Percentiles rank a stretch among this genome's conserved stretches.
Evolutionary conservation across 2,113 vertebrate species (phyloP).

Genomic region (Strix uralensis): DNA sequence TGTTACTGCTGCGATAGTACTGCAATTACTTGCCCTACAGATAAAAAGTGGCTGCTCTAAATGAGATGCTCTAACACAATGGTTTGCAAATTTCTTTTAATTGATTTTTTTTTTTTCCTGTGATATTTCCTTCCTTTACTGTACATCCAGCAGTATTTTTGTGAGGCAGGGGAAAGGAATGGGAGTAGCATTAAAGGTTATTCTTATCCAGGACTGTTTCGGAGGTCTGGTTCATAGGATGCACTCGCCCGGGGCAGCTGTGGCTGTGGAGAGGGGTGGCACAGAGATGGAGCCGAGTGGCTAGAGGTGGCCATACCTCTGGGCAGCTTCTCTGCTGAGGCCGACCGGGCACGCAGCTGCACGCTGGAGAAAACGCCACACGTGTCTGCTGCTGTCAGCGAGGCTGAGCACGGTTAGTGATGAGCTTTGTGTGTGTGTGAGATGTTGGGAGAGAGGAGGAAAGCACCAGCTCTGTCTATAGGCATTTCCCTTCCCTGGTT

Average conservation of each 20-base stretch:
- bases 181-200: not conserved
- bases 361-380: accelerated
- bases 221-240: not conserved
- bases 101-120: not conserved
- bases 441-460: not conserved
- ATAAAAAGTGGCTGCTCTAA: conserved; percentile 18
- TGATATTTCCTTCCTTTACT: not conserved
- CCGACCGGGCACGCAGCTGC: not conserved
- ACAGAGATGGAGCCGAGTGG: not conserved
- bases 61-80: not conserved
- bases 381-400: not conserved
- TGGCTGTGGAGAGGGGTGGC: not conserved
- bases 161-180: not conserved
- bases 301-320: not conserved
- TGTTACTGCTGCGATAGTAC: not conserved
- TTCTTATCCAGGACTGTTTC: not conserved
- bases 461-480: not conserved
- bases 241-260: accelerated
- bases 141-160: not conserved
- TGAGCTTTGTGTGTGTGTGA: not conserved
- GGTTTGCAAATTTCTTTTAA: conserved; percentile 22
- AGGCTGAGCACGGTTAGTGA: accelerated
- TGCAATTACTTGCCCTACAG: conserved; percentile 12
- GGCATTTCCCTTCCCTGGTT: not conserved
- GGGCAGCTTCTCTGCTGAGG: not conserved